Evolutionary conservation across 2,113 vertebrate species (phyloP).

Genomic region (Thermophis baileyi): DNA sequence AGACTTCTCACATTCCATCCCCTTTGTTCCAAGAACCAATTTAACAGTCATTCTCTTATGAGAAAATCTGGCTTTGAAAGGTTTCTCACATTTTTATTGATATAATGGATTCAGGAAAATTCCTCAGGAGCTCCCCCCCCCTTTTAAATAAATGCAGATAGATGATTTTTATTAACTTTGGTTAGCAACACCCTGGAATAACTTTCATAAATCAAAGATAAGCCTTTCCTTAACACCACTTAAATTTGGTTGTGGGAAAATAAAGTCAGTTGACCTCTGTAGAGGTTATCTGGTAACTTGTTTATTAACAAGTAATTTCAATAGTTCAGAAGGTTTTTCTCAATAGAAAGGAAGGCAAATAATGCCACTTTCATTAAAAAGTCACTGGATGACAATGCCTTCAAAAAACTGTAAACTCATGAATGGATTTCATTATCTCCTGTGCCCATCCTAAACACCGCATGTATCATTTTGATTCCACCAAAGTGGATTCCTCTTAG

Average conservation of each 20-base stretch:
- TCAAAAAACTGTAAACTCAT: background rate
- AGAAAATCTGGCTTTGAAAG: slow-evolving; percentile 23
- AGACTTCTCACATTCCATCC: slow-evolving; percentile 13
- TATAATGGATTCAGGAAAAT: background rate
- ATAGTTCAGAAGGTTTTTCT: background rate
- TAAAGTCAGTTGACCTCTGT: background rate
- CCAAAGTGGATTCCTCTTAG: too few species aligned
- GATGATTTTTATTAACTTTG: slow-evolving; percentile 15
- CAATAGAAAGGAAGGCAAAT: background rate
- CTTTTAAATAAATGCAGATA: slow-evolving; percentile 20
- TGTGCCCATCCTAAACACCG: background rate
- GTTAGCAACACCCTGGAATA: background rate
- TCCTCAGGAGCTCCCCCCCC: background rate
- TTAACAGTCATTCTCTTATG: background rate
- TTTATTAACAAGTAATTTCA: background rate
- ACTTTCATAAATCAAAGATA: background rate
- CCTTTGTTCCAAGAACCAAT: slow-evolving; percentile 23
- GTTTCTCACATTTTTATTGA: slow-evolving; percentile 14
- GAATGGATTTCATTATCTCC: background rate
- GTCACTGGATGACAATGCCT: background rate
- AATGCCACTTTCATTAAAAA: background rate
- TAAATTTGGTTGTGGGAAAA: background rate
- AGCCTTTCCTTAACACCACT: background rate
- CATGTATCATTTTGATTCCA: background rate
- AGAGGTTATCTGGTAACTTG: background rate